A percentile compares a stretch with the other conserved stretches of the same genome.
Conservation (phyloP, 2,888 invertebrate genomes). For the Chrysolina haemoptera region DNA sequence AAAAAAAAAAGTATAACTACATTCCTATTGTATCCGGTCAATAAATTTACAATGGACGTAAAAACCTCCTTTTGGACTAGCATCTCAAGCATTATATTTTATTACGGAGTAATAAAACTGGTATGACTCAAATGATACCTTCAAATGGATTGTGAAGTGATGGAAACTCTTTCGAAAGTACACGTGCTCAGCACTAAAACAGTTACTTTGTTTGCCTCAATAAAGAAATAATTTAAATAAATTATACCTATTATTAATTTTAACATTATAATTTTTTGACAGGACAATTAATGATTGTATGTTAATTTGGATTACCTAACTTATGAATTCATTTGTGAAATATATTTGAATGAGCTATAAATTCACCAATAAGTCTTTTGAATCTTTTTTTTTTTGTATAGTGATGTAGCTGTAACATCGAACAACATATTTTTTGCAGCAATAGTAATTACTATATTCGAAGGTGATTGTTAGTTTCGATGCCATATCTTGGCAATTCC, state of each 20-base stretch:
- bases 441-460: not conserved
- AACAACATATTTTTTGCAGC: conserved; percentile 5
- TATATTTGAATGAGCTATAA: conserved; percentile 35
- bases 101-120: conserved; percentile 11
- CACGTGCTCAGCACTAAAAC: conserved; percentile 28
- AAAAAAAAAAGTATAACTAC: too few relatives aligned
- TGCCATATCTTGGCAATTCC: not conserved
- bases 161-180: conserved; percentile 16
- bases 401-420: conserved; percentile 2
- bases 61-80: not conserved
- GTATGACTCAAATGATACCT: conserved; percentile 13
- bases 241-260: conserved; percentile 46
- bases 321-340: conserved; percentile 36
- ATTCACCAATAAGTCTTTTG: conserved; percentile 13
- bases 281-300: conserved; percentile 49
- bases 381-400: conserved; percentile 5
- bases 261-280: conserved; percentile 48
- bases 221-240: conserved; percentile 45
- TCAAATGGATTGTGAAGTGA: not conserved
- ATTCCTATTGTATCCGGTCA: not conserved
- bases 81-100: not conserved
- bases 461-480: not conserved
- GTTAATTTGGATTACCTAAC: conserved; percentile 44
- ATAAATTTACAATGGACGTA: not conserved
- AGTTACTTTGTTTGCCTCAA: conserved; percentile 43